Evolutionary conservation across 2,888 invertebrate genomes (phyloP).

Genomic region (Aphodius granarius): DNA sequence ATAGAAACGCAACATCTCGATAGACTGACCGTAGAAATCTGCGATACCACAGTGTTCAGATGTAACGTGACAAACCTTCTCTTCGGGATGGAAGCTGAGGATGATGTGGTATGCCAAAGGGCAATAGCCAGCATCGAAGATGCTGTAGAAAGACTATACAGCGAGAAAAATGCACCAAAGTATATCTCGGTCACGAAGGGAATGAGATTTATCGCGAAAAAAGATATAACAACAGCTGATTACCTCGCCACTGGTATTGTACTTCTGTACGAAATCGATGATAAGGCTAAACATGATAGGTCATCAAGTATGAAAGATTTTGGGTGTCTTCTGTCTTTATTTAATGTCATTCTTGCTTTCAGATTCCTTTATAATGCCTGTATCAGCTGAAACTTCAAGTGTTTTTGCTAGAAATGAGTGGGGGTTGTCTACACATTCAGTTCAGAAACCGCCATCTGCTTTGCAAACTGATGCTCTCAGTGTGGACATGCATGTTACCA

Average conservation of each 20-base stretch:
- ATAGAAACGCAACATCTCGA: slow-evolving; percentile 42
- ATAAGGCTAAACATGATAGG: too few species aligned
- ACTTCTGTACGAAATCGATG: neutral
- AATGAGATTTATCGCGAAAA: neutral
- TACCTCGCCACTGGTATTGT: neutral
- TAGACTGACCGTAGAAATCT: slow-evolving; percentile 43
- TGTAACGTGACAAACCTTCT: slow-evolving; percentile 45
- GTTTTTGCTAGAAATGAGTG: too few species aligned
- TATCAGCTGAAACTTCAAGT: too few species aligned
- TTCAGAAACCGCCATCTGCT: too few species aligned
- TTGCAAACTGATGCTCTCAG: too few species aligned
- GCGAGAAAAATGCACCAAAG: slow-evolving; percentile 33
- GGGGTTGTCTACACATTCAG: too few species aligned
- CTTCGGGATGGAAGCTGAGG: slow-evolving; percentile 44
- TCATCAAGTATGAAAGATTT: too few species aligned
- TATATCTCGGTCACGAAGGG: slow-evolving; percentile 17
- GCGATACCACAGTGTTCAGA: slow-evolving; percentile 41
- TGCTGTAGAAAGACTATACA: slow-evolving; percentile 38
- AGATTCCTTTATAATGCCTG: too few species aligned
- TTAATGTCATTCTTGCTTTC: too few species aligned
- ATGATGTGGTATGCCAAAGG: slow-evolving; percentile 42
- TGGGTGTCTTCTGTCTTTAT: too few species aligned
- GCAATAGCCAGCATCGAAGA: slow-evolving; percentile 41
- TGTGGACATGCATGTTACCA: too few species aligned
- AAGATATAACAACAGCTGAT: neutral